Conservation (phyloP, 2,888 invertebrate species). For the Pediacus dermestoides region DNA sequence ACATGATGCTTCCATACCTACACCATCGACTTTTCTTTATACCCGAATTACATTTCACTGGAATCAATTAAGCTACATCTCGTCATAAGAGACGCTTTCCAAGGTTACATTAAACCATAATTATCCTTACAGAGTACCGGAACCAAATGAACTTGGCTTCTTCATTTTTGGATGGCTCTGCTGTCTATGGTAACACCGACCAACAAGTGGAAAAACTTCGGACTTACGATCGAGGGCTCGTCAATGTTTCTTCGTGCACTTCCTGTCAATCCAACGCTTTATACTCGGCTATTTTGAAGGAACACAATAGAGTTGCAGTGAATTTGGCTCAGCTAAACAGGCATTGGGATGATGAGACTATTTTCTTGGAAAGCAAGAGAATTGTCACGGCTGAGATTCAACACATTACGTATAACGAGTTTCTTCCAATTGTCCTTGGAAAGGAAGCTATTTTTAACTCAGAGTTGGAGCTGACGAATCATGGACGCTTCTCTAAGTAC, state of each 20-base stretch:
- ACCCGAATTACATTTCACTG: too few species aligned
- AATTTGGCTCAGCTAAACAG: slow-evolving; percentile 66
- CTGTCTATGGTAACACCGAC: slow-evolving; percentile 75
- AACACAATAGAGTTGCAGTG: slow-evolving; percentile 77
- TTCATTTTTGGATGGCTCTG: slow-evolving; percentile 78
- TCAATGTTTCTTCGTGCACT: slow-evolving; percentile 64
- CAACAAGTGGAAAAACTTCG: slow-evolving; percentile 67
- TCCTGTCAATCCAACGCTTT: slow-evolving; percentile 66
- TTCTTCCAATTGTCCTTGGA: slow-evolving; percentile 72
- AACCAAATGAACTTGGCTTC: slow-evolving; percentile 85
- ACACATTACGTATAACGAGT: slow-evolving; percentile 81
- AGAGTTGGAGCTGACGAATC: slow-evolving; percentile 59
- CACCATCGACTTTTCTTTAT: too few species aligned
- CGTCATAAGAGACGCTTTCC: too few species aligned
- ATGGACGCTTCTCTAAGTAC: slow-evolving; percentile 75
- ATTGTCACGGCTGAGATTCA: slow-evolving; percentile 77
- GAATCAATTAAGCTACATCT: too few species aligned
- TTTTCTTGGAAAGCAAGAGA: slow-evolving; percentile 73
- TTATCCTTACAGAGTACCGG: slow-evolving; percentile 56
- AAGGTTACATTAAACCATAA: too few species aligned
- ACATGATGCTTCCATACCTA: too few species aligned
- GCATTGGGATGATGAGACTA: slow-evolving; percentile 74
- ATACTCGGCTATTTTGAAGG: slow-evolving; percentile 67
- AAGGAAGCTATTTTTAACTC: slow-evolving; percentile 62
- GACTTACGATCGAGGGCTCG: slow-evolving; percentile 68